A percentile compares a stretch with the other conserved stretches of the same genome.
Conservation (phyloP, 2,113 vertebrate species). For the Barnardius zonarius region DNA sequence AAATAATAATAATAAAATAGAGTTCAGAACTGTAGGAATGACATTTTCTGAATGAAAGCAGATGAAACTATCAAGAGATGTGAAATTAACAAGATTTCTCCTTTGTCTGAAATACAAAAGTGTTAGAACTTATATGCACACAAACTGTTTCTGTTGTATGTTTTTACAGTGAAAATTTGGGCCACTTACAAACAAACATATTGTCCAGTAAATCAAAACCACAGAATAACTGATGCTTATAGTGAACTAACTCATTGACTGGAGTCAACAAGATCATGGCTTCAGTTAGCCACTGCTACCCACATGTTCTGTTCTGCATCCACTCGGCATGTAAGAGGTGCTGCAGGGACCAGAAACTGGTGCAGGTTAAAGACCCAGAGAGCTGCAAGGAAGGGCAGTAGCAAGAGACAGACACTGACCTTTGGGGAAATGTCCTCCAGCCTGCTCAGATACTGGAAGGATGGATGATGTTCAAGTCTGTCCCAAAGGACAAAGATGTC, state of each 20-base stretch:
- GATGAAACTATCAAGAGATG: background rate
- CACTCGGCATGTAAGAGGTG: background rate
- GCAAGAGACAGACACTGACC: background rate
- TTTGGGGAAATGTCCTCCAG: background rate
- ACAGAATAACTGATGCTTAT: background rate
- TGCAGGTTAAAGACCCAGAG: background rate
- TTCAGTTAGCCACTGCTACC: background rate
- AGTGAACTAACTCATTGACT: background rate
- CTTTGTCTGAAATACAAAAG: background rate
- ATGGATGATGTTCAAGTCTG: background rate
- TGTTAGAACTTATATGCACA: background rate
- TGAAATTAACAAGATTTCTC: background rate
- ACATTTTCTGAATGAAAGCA: background rate
- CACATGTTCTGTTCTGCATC: background rate
- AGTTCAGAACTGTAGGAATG: background rate
- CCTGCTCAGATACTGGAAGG: background rate
- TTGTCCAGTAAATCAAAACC: background rate
- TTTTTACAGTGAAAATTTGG: background rate
- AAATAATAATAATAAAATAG: background rate
- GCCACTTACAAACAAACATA: background rate
- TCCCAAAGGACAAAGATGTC: background rate
- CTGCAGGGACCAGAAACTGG: background rate
- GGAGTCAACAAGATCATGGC: background rate
- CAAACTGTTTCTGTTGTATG: background rate
- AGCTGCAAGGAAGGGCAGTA: background rate